phyloP scores from a whole-genome alignment of 2,797 vertebrate genomes.

The Percopsis omiscomaycus region DNA sequence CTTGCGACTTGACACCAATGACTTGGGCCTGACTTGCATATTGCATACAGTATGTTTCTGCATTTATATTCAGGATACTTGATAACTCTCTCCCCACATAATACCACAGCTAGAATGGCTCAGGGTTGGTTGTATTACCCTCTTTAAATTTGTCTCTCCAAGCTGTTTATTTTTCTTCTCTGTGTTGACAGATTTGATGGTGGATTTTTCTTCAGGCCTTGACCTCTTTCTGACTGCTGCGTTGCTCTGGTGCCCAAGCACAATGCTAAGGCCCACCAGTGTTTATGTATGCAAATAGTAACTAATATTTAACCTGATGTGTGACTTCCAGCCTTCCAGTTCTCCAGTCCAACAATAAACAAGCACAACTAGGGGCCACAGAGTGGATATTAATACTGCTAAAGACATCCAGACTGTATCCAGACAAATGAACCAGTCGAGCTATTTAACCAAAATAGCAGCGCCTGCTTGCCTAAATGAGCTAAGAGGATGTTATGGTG shows the following conservation, averaged over 20 bases:
- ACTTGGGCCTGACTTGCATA: no score
- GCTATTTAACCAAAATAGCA: conserved; percentile 71
- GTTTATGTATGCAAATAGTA: conserved; percentile 53
- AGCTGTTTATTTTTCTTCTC: no score
- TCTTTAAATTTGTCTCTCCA: no score
- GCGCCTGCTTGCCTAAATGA: conserved; percentile 71
- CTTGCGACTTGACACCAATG: no score
- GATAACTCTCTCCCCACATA: no score
- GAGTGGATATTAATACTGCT: conserved; percentile 45
- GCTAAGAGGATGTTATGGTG: conserved; percentile 76
- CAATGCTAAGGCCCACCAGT: conserved; percentile 15
- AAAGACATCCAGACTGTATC: conserved; percentile 48
- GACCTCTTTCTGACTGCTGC: conserved; percentile 18
- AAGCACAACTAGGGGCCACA: conserved; percentile 38
- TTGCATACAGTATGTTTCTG: no score
- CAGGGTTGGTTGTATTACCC: no score
- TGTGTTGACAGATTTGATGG: not conserved
- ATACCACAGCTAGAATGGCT: no score
- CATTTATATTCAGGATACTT: no score
- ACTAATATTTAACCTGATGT: conserved; percentile 47
- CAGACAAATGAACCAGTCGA: conserved; percentile 37
- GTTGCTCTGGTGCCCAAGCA: conserved; percentile 22
- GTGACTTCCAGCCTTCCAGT: conserved; percentile 25
- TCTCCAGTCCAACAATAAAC: conserved; percentile 45
- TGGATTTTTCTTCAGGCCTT: no score